A percentile compares a stretch with the other conserved stretches of the same genome.
Evolutionary conservation across 2,113 vertebrate genomes (phyloP).

Genomic region (Mus spicilegus): DNA sequence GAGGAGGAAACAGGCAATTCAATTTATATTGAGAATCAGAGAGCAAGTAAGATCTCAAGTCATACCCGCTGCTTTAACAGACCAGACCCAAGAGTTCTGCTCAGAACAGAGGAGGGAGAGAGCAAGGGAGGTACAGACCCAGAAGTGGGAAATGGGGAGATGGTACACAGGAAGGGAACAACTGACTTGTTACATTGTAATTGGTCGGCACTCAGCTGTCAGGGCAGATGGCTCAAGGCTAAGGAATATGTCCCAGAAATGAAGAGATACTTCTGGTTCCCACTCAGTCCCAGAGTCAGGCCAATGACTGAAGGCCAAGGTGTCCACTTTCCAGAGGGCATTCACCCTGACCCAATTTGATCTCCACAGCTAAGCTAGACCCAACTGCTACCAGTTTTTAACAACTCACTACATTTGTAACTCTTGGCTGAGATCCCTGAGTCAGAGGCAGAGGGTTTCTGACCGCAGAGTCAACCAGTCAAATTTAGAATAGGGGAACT

Average conservation of each 20-base stretch:
- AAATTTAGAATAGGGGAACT: conserved; percentile 26
- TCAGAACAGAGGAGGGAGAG: not conserved
- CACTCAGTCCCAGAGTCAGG: not conserved
- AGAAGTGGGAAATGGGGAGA: not conserved
- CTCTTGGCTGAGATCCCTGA: not conserved
- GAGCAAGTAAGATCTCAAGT: not conserved
- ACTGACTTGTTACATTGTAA: not conserved
- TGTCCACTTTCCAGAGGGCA: not conserved
- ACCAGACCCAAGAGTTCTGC: not conserved
- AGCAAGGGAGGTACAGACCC: not conserved
- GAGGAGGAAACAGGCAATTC: not conserved
- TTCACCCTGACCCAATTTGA: conserved; percentile 16
- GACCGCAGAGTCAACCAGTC: not conserved
- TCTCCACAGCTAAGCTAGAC: conserved; percentile 2
- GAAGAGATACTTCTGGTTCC: not conserved
- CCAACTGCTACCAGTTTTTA: not conserved
- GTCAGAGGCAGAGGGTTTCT: not conserved
- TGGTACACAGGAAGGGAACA: not conserved
- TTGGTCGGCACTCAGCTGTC: not conserved
- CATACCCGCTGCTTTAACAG: not conserved
- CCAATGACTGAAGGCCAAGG: not conserved
- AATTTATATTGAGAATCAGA: not conserved
- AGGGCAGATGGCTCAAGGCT: not conserved
- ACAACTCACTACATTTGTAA: not conserved
- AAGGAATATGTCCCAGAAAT: not conserved